Base-by-base conservation (phyloP, 2,888 invertebrate species). In the Tenthredo livida region DNA sequence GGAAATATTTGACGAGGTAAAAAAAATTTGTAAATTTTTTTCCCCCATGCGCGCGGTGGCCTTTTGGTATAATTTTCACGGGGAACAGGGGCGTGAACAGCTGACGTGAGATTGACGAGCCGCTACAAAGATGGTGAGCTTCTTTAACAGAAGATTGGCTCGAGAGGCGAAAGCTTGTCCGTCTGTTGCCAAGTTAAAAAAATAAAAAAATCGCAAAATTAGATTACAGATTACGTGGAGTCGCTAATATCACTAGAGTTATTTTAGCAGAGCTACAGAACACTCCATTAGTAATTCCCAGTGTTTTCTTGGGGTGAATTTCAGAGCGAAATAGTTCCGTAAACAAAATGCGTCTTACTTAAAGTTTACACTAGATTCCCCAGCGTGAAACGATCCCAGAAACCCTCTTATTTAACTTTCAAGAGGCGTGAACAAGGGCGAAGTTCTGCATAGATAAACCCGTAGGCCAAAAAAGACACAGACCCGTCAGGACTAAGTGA, bases 401-500 rank as follows among this genome's bases (percentile, higher is more conserved):
- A 78, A 78, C 33, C 58, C 58, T 37, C 80, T 61, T 58, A 40
- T 80, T 80, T 40, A 61, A 80, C 80, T 80, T 54, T 82, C 72
- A 58, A 75, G 77, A 29, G 78, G 25, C 78, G 82, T 37, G 70
- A 84, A 72, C 73, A 84, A 85, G 54, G 77, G 85, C 54, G 82
- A 84, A 85, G 84, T 80, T 61, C 47, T 67, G 83, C 83, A 83
- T 83, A 47, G 83, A 73, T 58, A 77, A 78, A 85, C 84, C 58
- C 61, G 83, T 40, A 40, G 43, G 6, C 29, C 25, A 58, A 65
- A 70, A 47, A 67, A 61, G 77, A 78, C 77, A 72, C 85, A 61
- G 83, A 86, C 86, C 85, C 87, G 89, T 87, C 88, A 85, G 84
- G 86, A 85, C 87, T 90, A 91, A 91, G 91, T 92, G 91, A 92